These are phyloP conservation scores for Scomber colias DNA, from an alignment of 2,113 vertebrate species.

Conservation along the genomic window DNA sequence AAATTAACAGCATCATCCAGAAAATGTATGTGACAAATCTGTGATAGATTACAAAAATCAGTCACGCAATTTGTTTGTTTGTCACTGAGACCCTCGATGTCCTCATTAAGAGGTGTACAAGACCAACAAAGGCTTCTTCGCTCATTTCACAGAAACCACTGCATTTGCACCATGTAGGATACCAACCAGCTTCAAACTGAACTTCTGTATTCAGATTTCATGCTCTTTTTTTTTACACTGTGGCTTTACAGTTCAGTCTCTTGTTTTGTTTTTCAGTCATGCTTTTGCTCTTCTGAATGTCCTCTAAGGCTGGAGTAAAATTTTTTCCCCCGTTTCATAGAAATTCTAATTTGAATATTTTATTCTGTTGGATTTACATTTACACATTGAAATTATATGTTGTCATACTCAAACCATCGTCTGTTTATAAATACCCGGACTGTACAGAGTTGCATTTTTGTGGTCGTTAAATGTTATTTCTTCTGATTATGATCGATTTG, in stretches of 20 bases:
- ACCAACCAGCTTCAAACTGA: conserved; percentile 10
- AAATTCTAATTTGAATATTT: too few species aligned
- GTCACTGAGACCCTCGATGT: not conserved
- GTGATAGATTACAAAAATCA: not conserved
- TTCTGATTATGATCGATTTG: not conserved
- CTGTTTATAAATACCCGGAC: conserved; percentile 31
- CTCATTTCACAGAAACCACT: not conserved
- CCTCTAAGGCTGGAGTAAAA: not conserved
- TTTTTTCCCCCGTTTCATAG: not conserved
- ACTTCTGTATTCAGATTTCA: conserved; percentile 11
- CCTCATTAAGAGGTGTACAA: not conserved
- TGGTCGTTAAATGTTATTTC: not conserved
- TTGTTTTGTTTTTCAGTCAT: not conserved
- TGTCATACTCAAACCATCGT: conserved; percentile 19
- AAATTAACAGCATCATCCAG: not conserved
- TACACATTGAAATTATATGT: not conserved
- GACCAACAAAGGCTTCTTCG: not conserved
- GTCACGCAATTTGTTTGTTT: not conserved
- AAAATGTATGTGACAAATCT: not conserved
- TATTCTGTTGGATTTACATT: too few species aligned
- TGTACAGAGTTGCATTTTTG: conserved; percentile 1
- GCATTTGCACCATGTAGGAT: not conserved
- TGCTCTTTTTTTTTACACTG: not conserved
- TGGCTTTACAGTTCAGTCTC: not conserved
- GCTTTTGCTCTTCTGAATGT: not conserved